Base-by-base conservation (phyloP, 1,140 invertebrate genomes). In the Apis mellifera region DNA sequence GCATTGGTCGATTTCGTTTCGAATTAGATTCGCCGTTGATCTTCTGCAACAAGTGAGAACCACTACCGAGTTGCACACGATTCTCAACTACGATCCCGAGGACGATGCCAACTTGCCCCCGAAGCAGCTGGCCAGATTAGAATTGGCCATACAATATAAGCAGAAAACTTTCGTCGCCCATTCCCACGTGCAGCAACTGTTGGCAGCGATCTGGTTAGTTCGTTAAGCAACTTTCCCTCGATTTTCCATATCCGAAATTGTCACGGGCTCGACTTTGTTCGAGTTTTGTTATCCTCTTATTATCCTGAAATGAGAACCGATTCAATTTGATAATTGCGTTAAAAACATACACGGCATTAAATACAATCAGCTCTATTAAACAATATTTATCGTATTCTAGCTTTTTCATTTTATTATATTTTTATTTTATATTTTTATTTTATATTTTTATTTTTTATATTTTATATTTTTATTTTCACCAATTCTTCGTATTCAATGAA, bases 111-210 rank as follows among this genome's bases (percentile, higher is more conserved):
- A 96, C 79, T 95, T 96, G 89, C 96, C 96, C 78, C 97, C 97
- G 95, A 97, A 96, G 89, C 84, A 90, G 52, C 94, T 99, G 21
- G 96, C 96, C 1, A 94, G 98, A 73, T 94, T 99, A 12, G 97
- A 98, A 90, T 94, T 98, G 64, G 98, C 98, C 1, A 98, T 99
- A 72, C 95, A 97, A 84, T 98, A 98, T 92, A 98, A 98, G 90
- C 98, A 99, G 92, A 99, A 99, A 93, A 93, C 97, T 97, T 99
- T 99, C 91, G 97, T 99, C 42, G 96, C 98, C n/a, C 98, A 99
- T 94, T 97, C 98, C 19, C 98, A 98, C 91, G 97, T 98, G 86
- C 98, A 99, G 92, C 98, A 98, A 93, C 94, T 98, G n/a, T 93
- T 99, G 70, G 97, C 97, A 0, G 95, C 97, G 9, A 97, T 99